Conservation (phyloP, 2,888 invertebrate genomes). For the Anodontia alba region DNA sequence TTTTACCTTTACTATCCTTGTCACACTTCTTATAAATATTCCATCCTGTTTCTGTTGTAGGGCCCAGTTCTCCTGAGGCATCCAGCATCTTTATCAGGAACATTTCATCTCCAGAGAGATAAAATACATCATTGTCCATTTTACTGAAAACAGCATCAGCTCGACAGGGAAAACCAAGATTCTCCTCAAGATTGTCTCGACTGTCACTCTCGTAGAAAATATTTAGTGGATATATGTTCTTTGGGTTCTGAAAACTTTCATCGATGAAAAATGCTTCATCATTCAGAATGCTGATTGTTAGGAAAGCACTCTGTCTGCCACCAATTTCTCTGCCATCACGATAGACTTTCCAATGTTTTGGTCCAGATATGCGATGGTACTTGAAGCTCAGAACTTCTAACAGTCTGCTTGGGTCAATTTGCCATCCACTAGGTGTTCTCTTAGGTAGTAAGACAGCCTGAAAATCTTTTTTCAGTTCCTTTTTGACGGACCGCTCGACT, state of each 20-base stretch:
- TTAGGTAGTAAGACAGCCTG: not conserved
- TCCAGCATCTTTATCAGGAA: conserved; percentile 1
- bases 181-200: no score
- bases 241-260: conserved; percentile 6
- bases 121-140: not conserved
- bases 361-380: not conserved
- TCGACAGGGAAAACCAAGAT: not conserved
- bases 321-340: conserved; percentile 1
- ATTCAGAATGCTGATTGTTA: not conserved
- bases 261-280: not conserved
- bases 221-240: not conserved
- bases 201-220: conserved; percentile 20
- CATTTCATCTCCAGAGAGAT: conserved; percentile 11
- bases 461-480: not conserved
- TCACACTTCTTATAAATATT: not conserved
- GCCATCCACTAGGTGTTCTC: conserved; percentile 6
- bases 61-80: not conserved
- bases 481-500: not conserved
- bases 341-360: not conserved
- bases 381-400: not conserved
- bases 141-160: not conserved
- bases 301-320: not conserved
- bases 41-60: not conserved
- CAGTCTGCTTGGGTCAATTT: not conserved
- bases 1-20: not conserved